Evolutionary conservation across 2,888 invertebrate genomes (phyloP).

Genomic region (Agelastica alni): DNA sequence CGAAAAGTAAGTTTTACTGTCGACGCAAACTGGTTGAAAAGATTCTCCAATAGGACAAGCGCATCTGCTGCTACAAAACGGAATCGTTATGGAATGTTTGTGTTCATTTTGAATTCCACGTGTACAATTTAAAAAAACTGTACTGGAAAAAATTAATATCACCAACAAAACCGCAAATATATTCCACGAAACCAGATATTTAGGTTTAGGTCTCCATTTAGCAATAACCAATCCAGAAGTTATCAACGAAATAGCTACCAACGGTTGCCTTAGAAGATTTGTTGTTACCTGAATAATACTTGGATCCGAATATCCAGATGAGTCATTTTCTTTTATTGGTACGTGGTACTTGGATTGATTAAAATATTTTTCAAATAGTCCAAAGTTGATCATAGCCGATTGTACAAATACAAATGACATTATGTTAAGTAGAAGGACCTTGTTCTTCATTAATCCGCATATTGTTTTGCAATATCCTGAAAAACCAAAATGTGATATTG

Average conservation of each 20-base stretch:
- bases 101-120: slow-evolving; percentile 52
- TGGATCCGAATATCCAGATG: slow-evolving; percentile 61
- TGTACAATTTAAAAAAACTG: slow-evolving; percentile 46
- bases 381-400: slow-evolving; percentile 62
- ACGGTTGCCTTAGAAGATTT: slow-evolving; percentile 62
- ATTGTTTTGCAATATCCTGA: slow-evolving; percentile 58
- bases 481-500: slow-evolving; percentile 32
- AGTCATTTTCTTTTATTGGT: slow-evolving; percentile 56
- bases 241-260: slow-evolving; percentile 60
- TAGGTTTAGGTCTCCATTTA: slow-evolving; percentile 59
- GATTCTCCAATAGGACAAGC: slow-evolving; percentile 58
- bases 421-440: slow-evolving; percentile 60
- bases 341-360: slow-evolving; percentile 64
- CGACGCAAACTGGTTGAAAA: slow-evolving; percentile 69
- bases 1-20: slow-evolving; percentile 67
- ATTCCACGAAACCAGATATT: slow-evolving; percentile 60
- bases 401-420: slow-evolving; percentile 59
- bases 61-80: slow-evolving; percentile 63
- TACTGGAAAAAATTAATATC: slow-evolving; percentile 55
- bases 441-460: slow-evolving; percentile 61
- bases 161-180: slow-evolving; percentile 46
- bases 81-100: slow-evolving; percentile 54
- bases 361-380: slow-evolving; percentile 61
- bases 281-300: slow-evolving; percentile 59
- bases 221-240: slow-evolving; percentile 62